Evolutionary conservation across 2,888 invertebrate genomes (phyloP), one percentile per base, ranked within the genome.

Genomic region (Lysandra coridon): DNA sequence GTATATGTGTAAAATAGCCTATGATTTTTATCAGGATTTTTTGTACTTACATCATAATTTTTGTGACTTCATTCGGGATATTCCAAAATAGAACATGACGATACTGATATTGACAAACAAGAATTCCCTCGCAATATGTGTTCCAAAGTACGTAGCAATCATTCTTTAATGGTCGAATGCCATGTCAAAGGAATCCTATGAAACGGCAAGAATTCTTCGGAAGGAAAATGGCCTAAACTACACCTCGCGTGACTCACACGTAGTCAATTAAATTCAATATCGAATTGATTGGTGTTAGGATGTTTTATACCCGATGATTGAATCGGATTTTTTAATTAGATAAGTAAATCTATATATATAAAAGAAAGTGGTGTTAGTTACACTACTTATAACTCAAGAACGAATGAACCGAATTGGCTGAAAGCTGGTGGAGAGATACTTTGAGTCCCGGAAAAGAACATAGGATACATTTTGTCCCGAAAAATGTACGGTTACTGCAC

Each of bases 171-270:
- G 93, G 88, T 87, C 82, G 88, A 88, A 93, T 94, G 91, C 90
- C 93, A 94, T 93, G 93, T 93, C 90, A 90, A 91, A 90, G 88
- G 87, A 90, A 91, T 92, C 90, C 88, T 88, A 89, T 89, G 90
- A 91, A 91, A 90, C 80, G 83, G 82, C 84, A 82, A 83, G 88
- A 89, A 89, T 88, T 85, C 85, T 85, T 85, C 78, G 81, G 82
- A 85, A 88, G 83, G 85, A 85, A 89, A 88, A 87, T 84, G 83
- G 86, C 91, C 89, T 92, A 94, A 94, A 92, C 87, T 91, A 89
- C 83, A 85, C 84, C 86, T 94, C 83, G 93, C 93, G 93, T 94
- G 93, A 90, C 90, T 85, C 83, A 85, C 86, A 85, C 86, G 85
- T 89, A 90, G 90, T 90, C 92, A 92, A 88, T 90, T 85, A 86